These are phyloP conservation scores for Macrotus californicus DNA, from an alignment of 2,113 vertebrate genomes.

Conservation along the genomic window DNA sequence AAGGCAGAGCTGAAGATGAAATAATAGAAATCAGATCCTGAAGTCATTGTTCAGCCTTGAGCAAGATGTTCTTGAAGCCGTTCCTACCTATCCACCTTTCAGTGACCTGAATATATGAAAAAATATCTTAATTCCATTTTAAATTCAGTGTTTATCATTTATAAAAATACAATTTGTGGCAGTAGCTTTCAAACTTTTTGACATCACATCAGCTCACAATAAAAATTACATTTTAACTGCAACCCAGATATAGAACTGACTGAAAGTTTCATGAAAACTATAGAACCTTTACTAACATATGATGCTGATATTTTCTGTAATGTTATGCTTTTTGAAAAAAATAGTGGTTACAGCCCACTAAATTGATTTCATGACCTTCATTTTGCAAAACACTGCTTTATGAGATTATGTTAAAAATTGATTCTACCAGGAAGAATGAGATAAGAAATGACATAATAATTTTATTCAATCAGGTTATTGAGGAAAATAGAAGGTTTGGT, in stretches of 20 bases:
- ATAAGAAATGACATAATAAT: background rate
- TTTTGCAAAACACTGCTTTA: conserved; percentile 9
- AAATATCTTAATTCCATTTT: background rate
- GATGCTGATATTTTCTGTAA: background rate
- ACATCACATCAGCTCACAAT: background rate
- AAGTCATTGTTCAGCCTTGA: background rate
- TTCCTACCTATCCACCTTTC: background rate
- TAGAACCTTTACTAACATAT: background rate
- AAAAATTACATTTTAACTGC: background rate
- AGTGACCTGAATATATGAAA: background rate
- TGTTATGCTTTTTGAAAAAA: background rate
- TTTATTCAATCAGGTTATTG: background rate
- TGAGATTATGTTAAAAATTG: conserved; percentile 3
- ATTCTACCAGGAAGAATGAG: conserved; percentile 12
- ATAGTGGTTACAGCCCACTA: background rate
- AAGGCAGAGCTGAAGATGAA: background rate
- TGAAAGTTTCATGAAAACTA: background rate
- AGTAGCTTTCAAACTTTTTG: background rate
- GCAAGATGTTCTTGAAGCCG: background rate
- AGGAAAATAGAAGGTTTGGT: background rate
- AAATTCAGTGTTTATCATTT: background rate
- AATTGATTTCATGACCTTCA: background rate
- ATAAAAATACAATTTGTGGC: background rate
- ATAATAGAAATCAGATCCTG: background rate
- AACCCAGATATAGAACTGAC: background rate